phyloP scores from a whole-genome alignment of 2,113 vertebrate genomes.

The Scartelaos histophorus region DNA sequence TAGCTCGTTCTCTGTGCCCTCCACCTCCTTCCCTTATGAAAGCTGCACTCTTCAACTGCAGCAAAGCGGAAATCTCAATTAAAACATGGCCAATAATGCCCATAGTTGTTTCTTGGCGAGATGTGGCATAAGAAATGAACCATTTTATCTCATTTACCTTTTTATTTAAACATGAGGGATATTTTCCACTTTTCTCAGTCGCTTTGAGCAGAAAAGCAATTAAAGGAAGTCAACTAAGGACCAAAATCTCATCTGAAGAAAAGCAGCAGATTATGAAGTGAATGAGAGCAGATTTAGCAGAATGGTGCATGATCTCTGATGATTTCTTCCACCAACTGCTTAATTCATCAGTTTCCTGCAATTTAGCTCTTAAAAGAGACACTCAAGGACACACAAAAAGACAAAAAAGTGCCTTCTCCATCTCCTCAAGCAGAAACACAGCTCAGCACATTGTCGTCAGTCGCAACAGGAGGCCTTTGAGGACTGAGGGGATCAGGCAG shows the following conservation, averaged over 20 bases:
- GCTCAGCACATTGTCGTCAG: slow-evolving; percentile 37
- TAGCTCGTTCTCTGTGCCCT: slow-evolving; percentile 50
- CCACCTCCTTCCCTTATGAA: slow-evolving; percentile 48
- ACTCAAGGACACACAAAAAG: slow-evolving; percentile 64
- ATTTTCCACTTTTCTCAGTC: slow-evolving; percentile 51
- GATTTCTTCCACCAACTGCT: slow-evolving; percentile 72
- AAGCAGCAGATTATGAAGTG: slow-evolving; percentile 72
- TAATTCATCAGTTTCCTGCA: slow-evolving; percentile 79
- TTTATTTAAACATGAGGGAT: slow-evolving; percentile 76
- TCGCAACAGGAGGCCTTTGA: slow-evolving; percentile 51
- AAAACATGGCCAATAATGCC: slow-evolving; percentile 75
- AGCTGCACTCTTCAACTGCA: slow-evolving; percentile 65
- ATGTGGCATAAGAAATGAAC: slow-evolving; percentile 75
- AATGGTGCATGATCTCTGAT: slow-evolving; percentile 70
- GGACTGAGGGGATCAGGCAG: slow-evolving; percentile 18
- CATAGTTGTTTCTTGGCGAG: slow-evolving; percentile 70
- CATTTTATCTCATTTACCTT: slow-evolving; percentile 81
- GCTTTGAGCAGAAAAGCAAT: slow-evolving; percentile 81
- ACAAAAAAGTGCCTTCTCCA: slow-evolving; percentile 41
- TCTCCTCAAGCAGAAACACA: slow-evolving; percentile 39
- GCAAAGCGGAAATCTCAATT: slow-evolving; percentile 81
- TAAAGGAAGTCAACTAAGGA: slow-evolving; percentile 81
- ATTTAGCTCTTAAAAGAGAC: slow-evolving; percentile 73
- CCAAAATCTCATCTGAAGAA: slow-evolving; percentile 77
- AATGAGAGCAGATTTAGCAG: slow-evolving; percentile 77